Base-by-base conservation (phyloP, 2,797 vertebrate species). In the Sebastes variabilis region DNA sequence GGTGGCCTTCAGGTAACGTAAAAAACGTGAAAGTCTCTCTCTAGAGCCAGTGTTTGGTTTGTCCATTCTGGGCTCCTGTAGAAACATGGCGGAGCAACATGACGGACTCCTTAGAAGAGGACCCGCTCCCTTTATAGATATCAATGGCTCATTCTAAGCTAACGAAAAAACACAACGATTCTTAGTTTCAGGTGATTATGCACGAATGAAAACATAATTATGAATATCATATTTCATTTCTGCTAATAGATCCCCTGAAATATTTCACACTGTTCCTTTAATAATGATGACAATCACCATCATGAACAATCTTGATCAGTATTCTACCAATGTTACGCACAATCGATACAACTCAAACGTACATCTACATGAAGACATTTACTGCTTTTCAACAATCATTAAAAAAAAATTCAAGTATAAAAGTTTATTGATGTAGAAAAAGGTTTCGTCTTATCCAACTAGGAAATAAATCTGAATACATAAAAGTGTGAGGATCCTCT, bases 1-100 rank as follows among this genome's bases (percentile, higher is more conserved):
- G 16, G 0, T 0, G 42, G 16, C 42, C 0, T 46, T 46, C 42
- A 46, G 42, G 42, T 46, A 46, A 46, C 16, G 6, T 46, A 8
- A 46, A 46, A 46, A 18, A 46, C 3, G 7, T 18, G 42, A 46
- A 46, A 18, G 42, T 7, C 16, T 46, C 0, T 46, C 16, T 18
- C 42, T 46, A 46, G 0, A 46, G 0, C 16, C 42, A 46, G 42
- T 18, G 42, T 8, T 46, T 18, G 42, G 46, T 49, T 49, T 49
- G 8, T 49, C 42, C 7, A 0, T 46, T 46, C 7, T 46, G 16
- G 42, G 16, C 42, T 8, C 18, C 16, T 8, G 46, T 49, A 49
- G 18, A 49, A 49, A 49, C 46, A 38, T 38, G 36, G 36, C 36
- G 4, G 36, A 38, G 38, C 13, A 38, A 38, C 11, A 49, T 49